A percentile compares a stretch with the other conserved stretches of the same genome.
Evolutionary conservation across 2,797 vertebrate genomes (phyloP).

Genomic region (Paguma larvata): DNA sequence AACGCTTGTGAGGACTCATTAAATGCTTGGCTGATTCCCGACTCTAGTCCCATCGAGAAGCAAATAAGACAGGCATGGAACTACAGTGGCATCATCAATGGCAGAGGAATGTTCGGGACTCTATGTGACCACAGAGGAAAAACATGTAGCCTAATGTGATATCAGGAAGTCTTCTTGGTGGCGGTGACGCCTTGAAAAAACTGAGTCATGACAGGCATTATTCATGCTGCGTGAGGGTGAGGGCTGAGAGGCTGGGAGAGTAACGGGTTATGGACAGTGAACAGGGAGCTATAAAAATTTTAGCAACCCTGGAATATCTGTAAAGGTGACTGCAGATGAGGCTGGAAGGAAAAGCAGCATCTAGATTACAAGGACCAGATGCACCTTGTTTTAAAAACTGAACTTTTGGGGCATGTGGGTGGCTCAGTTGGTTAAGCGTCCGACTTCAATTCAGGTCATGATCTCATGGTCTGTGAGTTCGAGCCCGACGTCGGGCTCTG

Average conservation of each 20-base stretch:
- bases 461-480: too few relatives aligned
- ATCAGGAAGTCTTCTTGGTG: neutral
- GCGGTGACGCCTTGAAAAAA: neutral
- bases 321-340: neutral
- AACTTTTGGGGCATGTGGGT: too few relatives aligned
- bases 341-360: neutral
- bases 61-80: neutral
- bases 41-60: neutral
- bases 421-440: too few relatives aligned
- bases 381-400: neutral
- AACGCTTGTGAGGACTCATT: neutral
- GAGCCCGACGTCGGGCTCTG: too few relatives aligned
- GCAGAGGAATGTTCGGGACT: neutral
- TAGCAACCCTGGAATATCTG: neutral
- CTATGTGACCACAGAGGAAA: neutral
- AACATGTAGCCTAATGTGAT: neutral
- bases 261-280: neutral
- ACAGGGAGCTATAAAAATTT: neutral
- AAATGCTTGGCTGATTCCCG: neutral
- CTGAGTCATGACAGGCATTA: neutral
- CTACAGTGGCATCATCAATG: neutral
- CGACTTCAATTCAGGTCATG: too few relatives aligned
- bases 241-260: neutral
- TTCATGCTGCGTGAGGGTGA: neutral
- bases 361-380: neutral